phyloP scores from a whole-genome alignment of 2,113 vertebrate genomes.

The Addax nasomaculatus region DNA sequence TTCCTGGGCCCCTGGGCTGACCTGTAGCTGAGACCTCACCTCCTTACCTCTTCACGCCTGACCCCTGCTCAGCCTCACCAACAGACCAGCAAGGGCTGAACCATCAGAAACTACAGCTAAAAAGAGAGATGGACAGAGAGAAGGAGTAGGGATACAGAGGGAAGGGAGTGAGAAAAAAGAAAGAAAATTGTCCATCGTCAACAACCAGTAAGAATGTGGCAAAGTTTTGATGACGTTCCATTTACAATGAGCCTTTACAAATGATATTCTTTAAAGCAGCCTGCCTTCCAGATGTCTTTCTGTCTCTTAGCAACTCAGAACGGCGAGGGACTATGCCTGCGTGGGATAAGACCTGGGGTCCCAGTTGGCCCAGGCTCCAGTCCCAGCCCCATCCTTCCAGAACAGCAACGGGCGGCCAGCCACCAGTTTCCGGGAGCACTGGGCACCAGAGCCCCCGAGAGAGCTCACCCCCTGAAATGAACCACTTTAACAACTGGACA shows the following conservation, averaged over 20 bases:
- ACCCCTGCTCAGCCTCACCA: background rate
- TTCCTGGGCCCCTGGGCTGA: background rate
- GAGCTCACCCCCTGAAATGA: background rate
- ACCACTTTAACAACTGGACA: background rate
- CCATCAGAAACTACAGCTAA: background rate
- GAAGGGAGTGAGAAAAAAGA: background rate
- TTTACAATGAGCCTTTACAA: background rate
- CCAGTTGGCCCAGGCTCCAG: background rate
- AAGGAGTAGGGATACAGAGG: background rate
- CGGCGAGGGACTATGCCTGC: background rate
- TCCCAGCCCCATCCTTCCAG: background rate
- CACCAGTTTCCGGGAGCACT: background rate
- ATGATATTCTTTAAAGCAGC: background rate
- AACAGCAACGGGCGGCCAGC: background rate
- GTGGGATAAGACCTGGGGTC: background rate
- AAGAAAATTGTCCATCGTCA: background rate
- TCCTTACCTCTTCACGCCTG: background rate
- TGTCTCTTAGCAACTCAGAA: background rate
- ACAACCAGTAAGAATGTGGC: background rate
- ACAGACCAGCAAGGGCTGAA: background rate
- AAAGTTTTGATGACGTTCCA: background rate
- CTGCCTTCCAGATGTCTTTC: background rate
- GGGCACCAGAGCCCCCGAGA: fast-evolving
- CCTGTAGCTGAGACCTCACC: background rate
- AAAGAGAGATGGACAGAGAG: background rate